Evolutionary conservation across 1,140 invertebrate genomes (phyloP).

Genomic region (Ruditapes philippinarum): DNA sequence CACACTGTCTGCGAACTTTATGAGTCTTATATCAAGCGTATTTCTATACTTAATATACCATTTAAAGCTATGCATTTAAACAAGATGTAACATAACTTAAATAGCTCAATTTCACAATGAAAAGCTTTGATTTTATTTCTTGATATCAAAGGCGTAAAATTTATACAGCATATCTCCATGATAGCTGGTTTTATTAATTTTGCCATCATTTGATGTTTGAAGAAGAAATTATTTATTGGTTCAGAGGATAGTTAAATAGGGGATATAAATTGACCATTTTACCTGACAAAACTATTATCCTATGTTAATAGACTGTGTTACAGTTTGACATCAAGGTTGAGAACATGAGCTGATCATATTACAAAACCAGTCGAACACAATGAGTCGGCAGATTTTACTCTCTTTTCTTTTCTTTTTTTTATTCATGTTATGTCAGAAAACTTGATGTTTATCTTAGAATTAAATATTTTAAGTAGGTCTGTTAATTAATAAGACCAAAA

Average conservation of each 20-base stretch:
- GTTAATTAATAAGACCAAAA: no score
- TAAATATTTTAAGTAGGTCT: no score
- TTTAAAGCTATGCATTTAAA: background rate
- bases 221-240: background rate
- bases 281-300: background rate
- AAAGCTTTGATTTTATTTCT: background rate
- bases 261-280: background rate
- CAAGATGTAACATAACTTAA: background rate
- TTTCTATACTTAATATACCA: background rate
- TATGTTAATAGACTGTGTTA: background rate
- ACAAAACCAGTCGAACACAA: background rate
- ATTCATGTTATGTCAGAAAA: no score
- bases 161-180: background rate
- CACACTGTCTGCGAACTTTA: background rate
- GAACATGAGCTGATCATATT: background rate
- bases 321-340: background rate
- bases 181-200: conserved; percentile 8
- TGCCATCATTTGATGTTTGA: background rate
- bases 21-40: background rate
- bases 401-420: no score
- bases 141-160: background rate
- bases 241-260: background rate
- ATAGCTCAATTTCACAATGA: background rate
- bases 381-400: background rate
- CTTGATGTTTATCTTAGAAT: no score